Percentiles rank a stretch among this genome's conserved stretches.
Conservation (phyloP, 2,888 invertebrate genomes). For the Allolobophora icterica region DNA sequence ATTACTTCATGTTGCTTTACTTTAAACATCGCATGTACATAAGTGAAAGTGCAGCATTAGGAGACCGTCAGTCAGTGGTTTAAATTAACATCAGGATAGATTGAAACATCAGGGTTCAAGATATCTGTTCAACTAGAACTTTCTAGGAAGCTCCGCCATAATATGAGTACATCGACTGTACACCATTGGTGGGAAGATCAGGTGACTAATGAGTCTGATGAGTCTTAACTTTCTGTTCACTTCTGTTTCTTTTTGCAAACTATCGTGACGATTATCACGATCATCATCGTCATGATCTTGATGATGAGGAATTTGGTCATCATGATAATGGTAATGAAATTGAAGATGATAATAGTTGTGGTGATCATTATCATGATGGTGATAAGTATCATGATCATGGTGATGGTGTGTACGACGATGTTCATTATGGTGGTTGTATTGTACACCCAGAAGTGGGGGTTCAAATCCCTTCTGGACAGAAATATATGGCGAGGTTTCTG, state of each 20-base stretch:
- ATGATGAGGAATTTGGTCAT: background rate
- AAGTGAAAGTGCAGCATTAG: background rate
- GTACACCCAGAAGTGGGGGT: background rate
- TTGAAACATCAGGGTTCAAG: background rate
- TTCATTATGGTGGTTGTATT: background rate
- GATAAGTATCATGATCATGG: background rate
- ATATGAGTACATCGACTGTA: background rate
- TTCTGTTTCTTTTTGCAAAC: no score
- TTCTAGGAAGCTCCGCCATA: background rate
- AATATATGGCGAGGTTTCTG: background rate
- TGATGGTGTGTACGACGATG: background rate
- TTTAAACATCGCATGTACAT: background rate
- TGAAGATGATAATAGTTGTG: background rate
- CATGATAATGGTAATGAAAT: background rate
- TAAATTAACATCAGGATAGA: no score
- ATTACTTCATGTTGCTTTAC: background rate
- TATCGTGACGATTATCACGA: background rate
- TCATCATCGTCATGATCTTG: background rate
- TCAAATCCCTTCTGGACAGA: background rate
- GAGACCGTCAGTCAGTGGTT: no score
- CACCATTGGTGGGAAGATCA: background rate
- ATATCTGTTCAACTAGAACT: background rate
- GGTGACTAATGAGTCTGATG: background rate
- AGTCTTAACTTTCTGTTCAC: background rate
- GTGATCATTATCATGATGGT: background rate